Base-by-base conservation (phyloP, 1,140 invertebrate species). In the Choristoneura fumiferana region DNA sequence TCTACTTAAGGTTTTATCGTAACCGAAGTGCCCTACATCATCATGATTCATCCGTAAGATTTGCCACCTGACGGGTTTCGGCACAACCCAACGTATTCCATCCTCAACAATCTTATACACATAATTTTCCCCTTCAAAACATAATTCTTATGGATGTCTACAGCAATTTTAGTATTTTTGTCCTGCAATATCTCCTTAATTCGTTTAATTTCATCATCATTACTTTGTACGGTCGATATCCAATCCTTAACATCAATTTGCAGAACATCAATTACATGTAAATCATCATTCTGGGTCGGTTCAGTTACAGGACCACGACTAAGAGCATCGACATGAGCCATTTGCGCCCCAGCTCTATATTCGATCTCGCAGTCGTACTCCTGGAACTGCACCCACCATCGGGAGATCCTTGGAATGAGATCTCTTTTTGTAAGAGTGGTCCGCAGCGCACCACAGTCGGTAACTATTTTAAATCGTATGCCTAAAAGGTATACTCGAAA, bases 401-500 rank as follows among this genome's bases (percentile, higher is more conserved):
- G 22, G 22, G 22, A 29, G 22, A 29, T 29, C 6, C 22, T 2
- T 29, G 22, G 22, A 6, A 29, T 29, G 6, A 29, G 22, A 6
- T 29, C 22, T 6, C 22, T 29, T 60, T 73, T 81, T 29, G 40
- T 65, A 53, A 62, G 57, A 0, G 69, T 68, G 10, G 36, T 53
- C 39, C 60, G 60, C 14, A 79, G 37, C 1, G 78, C 69, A 39
- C 67, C 59, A 53, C 76, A 69, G 58, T 84, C 80, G 2, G 73
- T 84, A 0, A 81, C 53, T 0, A 81, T 49, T 34, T 49, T 77
- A 45, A 84, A 84, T 22, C 60, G 15, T 9, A 71, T 60, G 0
- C 66, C 65, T 3, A 78, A n/a, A 5, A 87, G 57, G 55, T 84
- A 88, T 0, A 71, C 40, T 3, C 74, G 52, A 56, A 81, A 84